Conservation (phyloP, 2,113 vertebrate species). For the Fulica atra region DNA sequence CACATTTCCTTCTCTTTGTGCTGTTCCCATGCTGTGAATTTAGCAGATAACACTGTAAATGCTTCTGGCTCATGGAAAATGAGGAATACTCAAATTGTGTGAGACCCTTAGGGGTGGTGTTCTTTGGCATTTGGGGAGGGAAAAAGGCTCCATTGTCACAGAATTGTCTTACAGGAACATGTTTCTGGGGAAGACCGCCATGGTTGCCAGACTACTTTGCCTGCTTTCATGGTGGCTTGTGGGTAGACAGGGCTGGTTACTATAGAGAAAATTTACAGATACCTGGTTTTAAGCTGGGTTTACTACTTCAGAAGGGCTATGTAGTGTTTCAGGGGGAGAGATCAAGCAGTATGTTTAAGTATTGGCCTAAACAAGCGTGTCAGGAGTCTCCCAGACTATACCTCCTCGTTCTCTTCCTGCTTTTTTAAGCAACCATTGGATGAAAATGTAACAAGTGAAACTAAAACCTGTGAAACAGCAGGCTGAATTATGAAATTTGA, state of each 20-base stretch:
- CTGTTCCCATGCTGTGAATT: background rate
- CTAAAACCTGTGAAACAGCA: background rate
- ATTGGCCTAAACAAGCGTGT: background rate
- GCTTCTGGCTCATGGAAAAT: background rate
- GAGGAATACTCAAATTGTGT: background rate
- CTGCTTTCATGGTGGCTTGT: background rate
- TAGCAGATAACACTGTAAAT: background rate
- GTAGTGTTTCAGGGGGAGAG: background rate
- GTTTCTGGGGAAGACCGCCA: background rate
- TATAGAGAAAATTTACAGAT: background rate
- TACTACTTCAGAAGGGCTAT: background rate
- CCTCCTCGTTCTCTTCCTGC: background rate
- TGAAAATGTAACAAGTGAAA: background rate
- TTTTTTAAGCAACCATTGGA: background rate
- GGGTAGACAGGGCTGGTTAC: background rate
- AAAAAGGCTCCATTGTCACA: background rate
- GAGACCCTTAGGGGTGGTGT: background rate
- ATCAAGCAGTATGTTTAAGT: background rate
- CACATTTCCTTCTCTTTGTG: background rate
- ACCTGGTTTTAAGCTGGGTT: background rate
- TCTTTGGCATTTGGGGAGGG: rapidly evolving
- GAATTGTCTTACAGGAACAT: background rate
- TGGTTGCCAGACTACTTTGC: background rate
- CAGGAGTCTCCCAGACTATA: background rate
- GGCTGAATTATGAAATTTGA: too few species aligned